phyloP scores from a whole-genome alignment of 2,797 vertebrate genomes.

The Avahi laniger region DNA sequence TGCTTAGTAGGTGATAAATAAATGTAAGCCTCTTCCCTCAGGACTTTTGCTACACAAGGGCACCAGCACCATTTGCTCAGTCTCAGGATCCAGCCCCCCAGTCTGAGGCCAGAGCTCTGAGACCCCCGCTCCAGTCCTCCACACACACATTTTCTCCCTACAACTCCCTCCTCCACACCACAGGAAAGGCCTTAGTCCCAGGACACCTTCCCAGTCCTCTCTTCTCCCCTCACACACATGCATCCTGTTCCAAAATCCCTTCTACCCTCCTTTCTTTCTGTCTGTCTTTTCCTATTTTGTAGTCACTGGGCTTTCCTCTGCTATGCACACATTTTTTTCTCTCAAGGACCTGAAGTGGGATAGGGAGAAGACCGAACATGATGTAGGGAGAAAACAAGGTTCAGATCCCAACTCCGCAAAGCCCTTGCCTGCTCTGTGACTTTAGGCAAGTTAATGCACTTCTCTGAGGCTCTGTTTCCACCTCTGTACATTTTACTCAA shows the following conservation, averaged over 20 bases:
- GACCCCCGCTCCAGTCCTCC: not conserved
- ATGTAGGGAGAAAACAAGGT: not conserved
- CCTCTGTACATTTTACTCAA: not conserved
- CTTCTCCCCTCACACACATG: not conserved
- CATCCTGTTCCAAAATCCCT: not conserved
- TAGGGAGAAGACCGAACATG: not conserved
- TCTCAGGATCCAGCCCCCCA: not conserved
- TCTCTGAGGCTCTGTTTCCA: conserved; percentile 8
- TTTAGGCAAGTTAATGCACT: conserved; percentile 28
- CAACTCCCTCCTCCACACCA: not conserved
- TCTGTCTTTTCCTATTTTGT: not conserved
- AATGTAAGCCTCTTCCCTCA: not conserved
- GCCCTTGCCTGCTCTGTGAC: conserved; percentile 1
- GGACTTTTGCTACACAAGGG: not conserved
- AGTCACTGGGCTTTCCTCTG: not conserved
- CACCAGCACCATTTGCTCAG: not conserved
- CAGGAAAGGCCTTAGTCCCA: not conserved
- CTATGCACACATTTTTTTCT: not conserved
- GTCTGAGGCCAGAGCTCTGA: not conserved
- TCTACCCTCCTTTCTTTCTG: not conserved
- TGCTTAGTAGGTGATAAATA: conserved; percentile 18
- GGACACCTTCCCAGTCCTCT: not conserved
- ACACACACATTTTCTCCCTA: not conserved
- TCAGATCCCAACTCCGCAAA: conserved; percentile 27
- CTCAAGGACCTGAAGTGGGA: not conserved